Base-by-base conservation (phyloP, 2,888 invertebrate species). In the Oegoconia quadripuncta region DNA sequence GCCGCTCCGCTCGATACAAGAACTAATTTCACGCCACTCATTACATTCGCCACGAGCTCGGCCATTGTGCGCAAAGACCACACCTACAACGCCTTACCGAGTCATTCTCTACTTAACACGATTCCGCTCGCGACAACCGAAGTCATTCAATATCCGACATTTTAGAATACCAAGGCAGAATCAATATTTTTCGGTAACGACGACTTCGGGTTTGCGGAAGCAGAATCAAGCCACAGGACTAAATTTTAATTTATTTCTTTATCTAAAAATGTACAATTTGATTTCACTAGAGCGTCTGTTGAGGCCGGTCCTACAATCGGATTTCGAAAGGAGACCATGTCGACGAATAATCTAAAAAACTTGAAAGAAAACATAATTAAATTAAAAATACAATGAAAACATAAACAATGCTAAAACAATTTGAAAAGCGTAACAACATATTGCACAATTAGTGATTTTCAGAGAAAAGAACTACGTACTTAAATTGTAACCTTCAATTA, bases 401-500 rank as follows among this genome's bases (percentile, higher is more conserved):
- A 59, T 66, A 65, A 71, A 80, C 69, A 58, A 73, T 50, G 69
- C 66, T 67, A 69, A 80, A 80, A 77, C 68, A 71, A 75, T 74
- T 65, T 65, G 63, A 74, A 65, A 84, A 84, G 82, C 81, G 62
- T 79, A 86, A 83, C 74, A 77, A 84, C 60, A 50, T 86, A 87
- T 87, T 87, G 87, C 87, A 87, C 87, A 71, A 62, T 58, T 44
- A n/a, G 65, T 75, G 66, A 73, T 55, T 65, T 66, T 55, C 44
- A 64, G 64, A 69, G 58, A 75, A 78, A 75, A 74, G 61, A 77
- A 79, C 72, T 75, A 84, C 64, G 74, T 64, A 65, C 61, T 65
- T 73, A 71, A 74, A 63, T 64, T 62, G 63, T 71, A 59, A 56
- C 47, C 55, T 54, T 54, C 52, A 62, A 59, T 58, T 65, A 55